Evolutionary conservation across 30 jellyfish, hydroid and myxozoan genomes (phyloP), one percentile per base, ranked within the genome.

Genomic region (Aurelia aurita): DNA sequence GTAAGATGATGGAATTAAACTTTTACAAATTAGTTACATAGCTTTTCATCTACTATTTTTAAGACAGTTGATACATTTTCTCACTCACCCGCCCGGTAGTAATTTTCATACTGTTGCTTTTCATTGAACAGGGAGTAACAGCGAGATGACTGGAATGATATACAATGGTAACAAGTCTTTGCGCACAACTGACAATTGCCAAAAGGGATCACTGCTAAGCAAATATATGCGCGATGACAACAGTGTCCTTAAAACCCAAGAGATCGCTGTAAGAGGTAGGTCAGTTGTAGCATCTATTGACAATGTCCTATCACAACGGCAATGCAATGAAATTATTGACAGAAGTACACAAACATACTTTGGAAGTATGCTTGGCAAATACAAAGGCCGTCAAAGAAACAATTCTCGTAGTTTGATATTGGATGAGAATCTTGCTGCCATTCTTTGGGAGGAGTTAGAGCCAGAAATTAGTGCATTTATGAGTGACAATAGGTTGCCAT

Each of bases 351-450:
- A 82, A 19, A 6, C 43, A 22, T 8, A 26, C 16, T 28, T 82
- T 27, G 87, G 51, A 70, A 53, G 43, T 69, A 66, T 67, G 87
- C 45, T 34, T 31, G 63, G 27, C 67, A 66, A 82, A 32, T 58
- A 34, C 61, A 44, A 28, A 9, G 46, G 45, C 3, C 7, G 71
- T 22, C 87, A 51, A 39, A 53, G 92, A 43, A 70, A 82, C 20
- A 82, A 69, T 74, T 45, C 92, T 47, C 72, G 92, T 23, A 23
- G 70, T 27, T 31, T 82, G 81, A 58, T 49, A 19, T 54, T 82
- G 44, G 93, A 84, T 84, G 25, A 16, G n/a, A 26, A 54, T 13
- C 72, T 84, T 15, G 79, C 93, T 20, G 64, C 31, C 21, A 47
- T 3, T 28, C 72, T 84, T 8, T 84, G 93, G 93, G 27, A 69